phyloP scores from a whole-genome alignment of 1,140 invertebrate genomes.

The Delia radicum region DNA sequence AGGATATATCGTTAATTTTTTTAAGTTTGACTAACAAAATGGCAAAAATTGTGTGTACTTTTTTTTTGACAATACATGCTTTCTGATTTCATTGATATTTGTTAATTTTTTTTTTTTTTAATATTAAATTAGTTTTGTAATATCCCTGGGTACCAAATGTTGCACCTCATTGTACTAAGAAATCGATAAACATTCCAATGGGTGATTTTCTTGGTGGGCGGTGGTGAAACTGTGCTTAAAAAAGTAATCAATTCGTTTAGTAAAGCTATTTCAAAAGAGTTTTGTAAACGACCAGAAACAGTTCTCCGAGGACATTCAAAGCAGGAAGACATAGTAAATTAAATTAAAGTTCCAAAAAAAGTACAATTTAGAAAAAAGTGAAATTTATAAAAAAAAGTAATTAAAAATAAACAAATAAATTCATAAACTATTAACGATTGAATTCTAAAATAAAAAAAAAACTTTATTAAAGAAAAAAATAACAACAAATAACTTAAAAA shows the following conservation, averaged over 20 bases:
- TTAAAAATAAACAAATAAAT: neutral
- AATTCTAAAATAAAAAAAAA: neutral
- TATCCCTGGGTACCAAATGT: neutral
- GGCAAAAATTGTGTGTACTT: too few species aligned
- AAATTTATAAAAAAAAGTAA: neutral
- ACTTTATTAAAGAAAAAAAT: neutral
- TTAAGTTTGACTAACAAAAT: too few species aligned
- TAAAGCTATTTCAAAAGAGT: constrained; percentile 20
- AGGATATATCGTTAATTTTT: too few species aligned
- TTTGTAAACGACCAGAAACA: constrained; percentile 11
- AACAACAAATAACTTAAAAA: neutral
- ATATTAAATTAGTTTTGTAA: too few species aligned
- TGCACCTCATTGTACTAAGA: neutral
- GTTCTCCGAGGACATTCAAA: constrained; percentile 22
- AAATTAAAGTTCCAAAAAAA: neutral
- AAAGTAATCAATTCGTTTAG: constrained; percentile 14
- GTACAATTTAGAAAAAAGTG: neutral
- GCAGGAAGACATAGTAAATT: constrained; percentile 4
- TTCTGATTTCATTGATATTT: too few species aligned
- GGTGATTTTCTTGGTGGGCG: constrained; percentile 7
- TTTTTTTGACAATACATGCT: too few species aligned
- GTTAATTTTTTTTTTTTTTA: too few species aligned
- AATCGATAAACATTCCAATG: neutral
- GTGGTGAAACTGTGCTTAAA: neutral
- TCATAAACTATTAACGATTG: neutral